A percentile compares a stretch with the other conserved stretches of the same genome.
Evolutionary conservation across 2,797 vertebrate species (phyloP).

Genomic region (Poecilia gillii): DNA sequence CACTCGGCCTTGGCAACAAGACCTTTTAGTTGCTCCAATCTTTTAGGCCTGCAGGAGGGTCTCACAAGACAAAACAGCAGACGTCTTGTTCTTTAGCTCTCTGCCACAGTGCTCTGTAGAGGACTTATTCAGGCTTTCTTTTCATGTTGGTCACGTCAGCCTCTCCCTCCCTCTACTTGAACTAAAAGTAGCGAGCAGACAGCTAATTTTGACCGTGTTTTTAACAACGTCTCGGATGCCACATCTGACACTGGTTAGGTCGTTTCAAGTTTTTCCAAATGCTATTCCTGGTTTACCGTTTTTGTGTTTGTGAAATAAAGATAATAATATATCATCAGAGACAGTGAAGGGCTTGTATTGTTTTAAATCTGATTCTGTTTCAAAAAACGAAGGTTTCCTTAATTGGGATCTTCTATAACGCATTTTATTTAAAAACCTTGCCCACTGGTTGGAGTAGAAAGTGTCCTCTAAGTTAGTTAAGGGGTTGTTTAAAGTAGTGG

Average conservation of each 20-base stretch:
- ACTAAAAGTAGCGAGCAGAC: conserved; percentile 8
- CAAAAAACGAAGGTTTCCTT: background rate
- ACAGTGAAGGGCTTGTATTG: conserved; percentile 24
- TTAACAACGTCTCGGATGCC: conserved; percentile 26
- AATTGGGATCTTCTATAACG: background rate
- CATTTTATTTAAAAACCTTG: background rate
- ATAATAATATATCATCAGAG: conserved; percentile 11
- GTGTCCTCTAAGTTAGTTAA: background rate
- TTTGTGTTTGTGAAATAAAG: conserved; percentile 24
- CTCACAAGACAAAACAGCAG: conserved; percentile 26
- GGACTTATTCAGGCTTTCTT: conserved; percentile 22
- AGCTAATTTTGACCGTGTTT: conserved; percentile 35
- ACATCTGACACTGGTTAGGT: conserved; percentile 27
- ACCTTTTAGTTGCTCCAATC: conserved; percentile 6
- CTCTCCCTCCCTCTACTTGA: conserved; percentile 16
- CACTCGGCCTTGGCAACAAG: conserved; percentile 7
- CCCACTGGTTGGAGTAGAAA: background rate
- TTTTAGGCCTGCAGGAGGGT: conserved; percentile 6
- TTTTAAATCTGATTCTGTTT: conserved; percentile 12
- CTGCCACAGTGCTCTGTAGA: conserved; percentile 19
- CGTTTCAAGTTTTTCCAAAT: conserved; percentile 27
- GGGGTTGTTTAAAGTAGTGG: background rate
- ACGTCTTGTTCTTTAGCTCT: conserved; percentile 29
- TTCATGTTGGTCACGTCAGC: conserved; percentile 12
- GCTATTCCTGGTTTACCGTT: conserved; percentile 51